Conservation (phyloP, 1,140 invertebrate genomes). For the Araneus ventricosus region DNA sequence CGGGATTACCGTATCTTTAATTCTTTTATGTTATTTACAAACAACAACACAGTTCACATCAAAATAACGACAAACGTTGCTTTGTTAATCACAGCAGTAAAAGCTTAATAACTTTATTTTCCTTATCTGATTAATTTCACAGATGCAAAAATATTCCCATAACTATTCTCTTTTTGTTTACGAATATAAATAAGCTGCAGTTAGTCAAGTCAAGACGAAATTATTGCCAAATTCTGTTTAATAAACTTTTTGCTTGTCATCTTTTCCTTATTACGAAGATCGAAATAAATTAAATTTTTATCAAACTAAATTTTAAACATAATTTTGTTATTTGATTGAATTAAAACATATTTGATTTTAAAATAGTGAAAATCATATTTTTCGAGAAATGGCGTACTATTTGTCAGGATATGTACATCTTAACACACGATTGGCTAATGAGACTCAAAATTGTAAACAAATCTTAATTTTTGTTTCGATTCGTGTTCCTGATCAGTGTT, state of each 20-base stretch:
- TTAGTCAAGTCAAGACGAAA: neutral
- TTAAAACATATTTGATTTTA: too few relatives aligned
- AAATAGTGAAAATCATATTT: neutral
- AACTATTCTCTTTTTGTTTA: constrained; percentile 7
- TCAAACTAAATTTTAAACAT: too few relatives aligned
- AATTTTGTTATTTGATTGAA: too few relatives aligned
- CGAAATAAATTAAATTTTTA: too few relatives aligned
- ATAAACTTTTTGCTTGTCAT: too few relatives aligned
- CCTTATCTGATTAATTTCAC: neutral
- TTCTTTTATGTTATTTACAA: too few relatives aligned
- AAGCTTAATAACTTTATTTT: neutral
- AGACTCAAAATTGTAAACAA: neutral
- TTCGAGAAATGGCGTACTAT: neutral
- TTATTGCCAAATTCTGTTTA: neutral
- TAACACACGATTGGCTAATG: neutral
- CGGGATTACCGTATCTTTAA: too few relatives aligned
- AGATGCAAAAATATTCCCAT: neutral
- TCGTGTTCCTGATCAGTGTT: neutral
- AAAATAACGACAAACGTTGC: neutral
- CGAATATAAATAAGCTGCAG: constrained; percentile 1
- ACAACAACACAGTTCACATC: too few relatives aligned
- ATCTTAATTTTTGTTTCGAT: neutral
- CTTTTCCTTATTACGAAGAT: too few relatives aligned
- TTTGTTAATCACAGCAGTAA: neutral
- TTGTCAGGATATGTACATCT: neutral